Conservation (phyloP, 2,797 vertebrate species). For the Loriculus beryllinus region DNA sequence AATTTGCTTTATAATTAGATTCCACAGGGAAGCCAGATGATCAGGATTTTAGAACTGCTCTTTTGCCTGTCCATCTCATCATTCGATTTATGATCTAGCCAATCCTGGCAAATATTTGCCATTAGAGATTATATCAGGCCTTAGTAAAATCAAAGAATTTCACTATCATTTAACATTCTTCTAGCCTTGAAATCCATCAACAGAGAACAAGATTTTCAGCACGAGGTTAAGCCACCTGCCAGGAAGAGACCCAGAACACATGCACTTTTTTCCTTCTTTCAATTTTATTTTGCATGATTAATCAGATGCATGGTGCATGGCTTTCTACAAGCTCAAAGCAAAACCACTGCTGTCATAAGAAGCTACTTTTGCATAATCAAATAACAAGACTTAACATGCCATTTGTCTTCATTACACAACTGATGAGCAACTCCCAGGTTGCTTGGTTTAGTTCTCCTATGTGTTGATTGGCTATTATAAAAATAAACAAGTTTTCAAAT, state of each 20-base stretch:
- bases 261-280: neutral
- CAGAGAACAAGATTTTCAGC: neutral
- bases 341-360: conserved; percentile 42
- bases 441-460: neutral
- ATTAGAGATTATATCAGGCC: neutral
- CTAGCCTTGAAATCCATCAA: neutral
- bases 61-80: neutral
- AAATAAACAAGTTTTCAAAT: neutral
- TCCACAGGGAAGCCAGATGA: neutral
- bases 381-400: neutral
- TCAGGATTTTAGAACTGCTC: neutral
- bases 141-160: neutral
- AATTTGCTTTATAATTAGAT: neutral
- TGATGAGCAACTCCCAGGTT: neutral
- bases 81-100: neutral
- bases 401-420: conserved; percentile 70
- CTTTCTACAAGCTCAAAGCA: conserved; percentile 9
- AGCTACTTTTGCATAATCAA: conserved; percentile 49
- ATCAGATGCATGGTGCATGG: conserved; percentile 8
- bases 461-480: neutral
- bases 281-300: conserved; percentile 17
- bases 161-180: neutral
- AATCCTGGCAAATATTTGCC: neutral
- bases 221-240: neutral
- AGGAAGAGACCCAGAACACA: neutral